Evolutionary conservation across 2,113 vertebrate genomes (phyloP).

Genomic region (Hemiprocne comata): DNA sequence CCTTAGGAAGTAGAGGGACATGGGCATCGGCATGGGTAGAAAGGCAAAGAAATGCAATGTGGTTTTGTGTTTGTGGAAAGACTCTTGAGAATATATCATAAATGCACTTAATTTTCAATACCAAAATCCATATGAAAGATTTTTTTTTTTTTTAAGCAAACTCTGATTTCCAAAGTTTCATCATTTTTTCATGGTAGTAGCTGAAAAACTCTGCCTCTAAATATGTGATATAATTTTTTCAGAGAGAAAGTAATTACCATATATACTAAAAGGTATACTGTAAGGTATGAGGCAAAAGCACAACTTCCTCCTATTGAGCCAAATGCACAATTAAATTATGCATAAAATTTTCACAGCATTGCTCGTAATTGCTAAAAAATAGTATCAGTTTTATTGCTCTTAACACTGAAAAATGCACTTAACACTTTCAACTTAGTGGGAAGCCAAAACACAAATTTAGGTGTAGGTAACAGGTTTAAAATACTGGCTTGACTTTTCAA

Average conservation of each 20-base stretch:
- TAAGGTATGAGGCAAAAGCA: neutral
- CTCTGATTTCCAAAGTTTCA: neutral
- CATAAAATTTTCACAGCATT: neutral
- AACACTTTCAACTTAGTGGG: no score
- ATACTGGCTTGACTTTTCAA: neutral
- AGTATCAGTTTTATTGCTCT: neutral
- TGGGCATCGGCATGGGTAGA: fast-evolving
- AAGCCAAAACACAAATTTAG: neutral
- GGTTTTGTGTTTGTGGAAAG: neutral
- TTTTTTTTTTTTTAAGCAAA: neutral
- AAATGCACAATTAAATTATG: neutral
- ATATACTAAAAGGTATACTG: neutral
- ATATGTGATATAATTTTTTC: neutral
- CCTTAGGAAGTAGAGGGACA: neutral
- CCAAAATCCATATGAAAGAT: neutral
- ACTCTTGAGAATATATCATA: neutral
- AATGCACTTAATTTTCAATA: neutral
- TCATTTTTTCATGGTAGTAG: neutral
- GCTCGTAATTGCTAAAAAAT: neutral
- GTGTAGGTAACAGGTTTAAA: neutral
- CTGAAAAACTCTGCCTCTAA: neutral
- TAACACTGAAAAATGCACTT: neutral
- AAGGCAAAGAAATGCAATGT: neutral
- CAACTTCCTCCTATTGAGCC: neutral
- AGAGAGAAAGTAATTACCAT: neutral